Percentiles rank a stretch among this genome's conserved stretches.
Conservation (phyloP, 2,797 vertebrate genomes). For the Tokudaia muenninki region DNA sequence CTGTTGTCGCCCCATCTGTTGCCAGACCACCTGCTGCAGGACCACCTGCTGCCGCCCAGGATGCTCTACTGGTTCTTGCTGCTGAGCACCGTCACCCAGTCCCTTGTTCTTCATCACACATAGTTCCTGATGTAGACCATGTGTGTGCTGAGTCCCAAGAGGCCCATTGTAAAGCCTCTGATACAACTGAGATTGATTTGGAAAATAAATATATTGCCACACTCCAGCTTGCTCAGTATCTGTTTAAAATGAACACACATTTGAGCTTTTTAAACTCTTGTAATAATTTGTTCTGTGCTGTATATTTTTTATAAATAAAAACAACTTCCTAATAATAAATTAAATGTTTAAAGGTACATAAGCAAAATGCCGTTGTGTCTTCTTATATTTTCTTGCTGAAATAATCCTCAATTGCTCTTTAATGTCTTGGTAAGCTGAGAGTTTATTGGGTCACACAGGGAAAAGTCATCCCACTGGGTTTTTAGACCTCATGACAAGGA, state of each 20-base stretch:
- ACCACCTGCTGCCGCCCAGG: background rate
- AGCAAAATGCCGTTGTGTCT: background rate
- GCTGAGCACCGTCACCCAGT: accelerated
- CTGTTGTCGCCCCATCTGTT: background rate
- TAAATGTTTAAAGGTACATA: background rate
- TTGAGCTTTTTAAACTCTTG: background rate
- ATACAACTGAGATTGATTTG: background rate
- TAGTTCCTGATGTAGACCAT: background rate
- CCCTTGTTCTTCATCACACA: background rate
- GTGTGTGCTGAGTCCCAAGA: background rate
- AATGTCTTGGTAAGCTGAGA: background rate
- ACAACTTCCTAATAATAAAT: background rate
- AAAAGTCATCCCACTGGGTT: background rate
- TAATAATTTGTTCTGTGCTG: background rate
- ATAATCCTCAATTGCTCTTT: background rate
- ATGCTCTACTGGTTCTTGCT: constrained; percentile 48
- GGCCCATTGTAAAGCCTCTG: background rate
- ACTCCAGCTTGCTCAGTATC: background rate
- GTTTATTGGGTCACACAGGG: no score
- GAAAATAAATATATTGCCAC: no score
- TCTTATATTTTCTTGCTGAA: background rate
- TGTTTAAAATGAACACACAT: background rate
- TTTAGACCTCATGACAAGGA: background rate
- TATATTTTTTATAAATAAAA: no score
- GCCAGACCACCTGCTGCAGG: background rate